Evolutionary conservation across 2,888 invertebrate genomes (phyloP), one percentile per base, ranked within the genome.

Genomic region (Adela reaumurella): DNA sequence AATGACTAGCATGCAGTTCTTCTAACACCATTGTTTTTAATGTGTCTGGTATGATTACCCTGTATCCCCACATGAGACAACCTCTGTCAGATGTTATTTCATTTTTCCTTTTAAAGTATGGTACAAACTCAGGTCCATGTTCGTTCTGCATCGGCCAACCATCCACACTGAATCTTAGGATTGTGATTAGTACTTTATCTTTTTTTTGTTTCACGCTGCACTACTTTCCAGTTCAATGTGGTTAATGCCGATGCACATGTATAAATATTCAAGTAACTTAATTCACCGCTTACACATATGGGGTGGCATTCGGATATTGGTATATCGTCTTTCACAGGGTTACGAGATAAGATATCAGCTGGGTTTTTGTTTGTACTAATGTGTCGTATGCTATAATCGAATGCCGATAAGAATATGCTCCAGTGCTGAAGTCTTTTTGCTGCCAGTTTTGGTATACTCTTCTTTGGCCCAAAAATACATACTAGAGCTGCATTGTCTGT

Each of bases 401-500:
- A 46, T 10, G 17, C 46, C 3, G 46, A 46, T n/a, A 46, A 17
- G n/a, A 46, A 46, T 3, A 46, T 46, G 28, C 24, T 28, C 24
- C 28, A 46, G 16, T 46, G 46, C 17, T 46, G 46, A 5, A 46
- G 18, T 16, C 46, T 20, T 28, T 46, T 46, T 4, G 17, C n/a
- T 16, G 46, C 46, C 17, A 46, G 14, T 46, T 46, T 46, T 4
- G 46, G 46, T 6, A 46, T 46, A 10, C 46, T 28, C 17, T 46
- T 46, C 5, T 24, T 46, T 14, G 24, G 46, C 2, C 46, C 46
- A 17, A 46, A 46, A 16, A 46, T 28, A n/a, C 16, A 50, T 0
- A 52, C 53, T 18, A 59, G 43, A 1, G 58, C 57, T 24, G 53
- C 52, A 52, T 56, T 57, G 46, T 59, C 59, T 2, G 56, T 57